Evolutionary conservation across 1,140 invertebrate genomes (phyloP), one percentile per base, ranked within the genome.

Genomic region (Drosophila sucinea): DNA sequence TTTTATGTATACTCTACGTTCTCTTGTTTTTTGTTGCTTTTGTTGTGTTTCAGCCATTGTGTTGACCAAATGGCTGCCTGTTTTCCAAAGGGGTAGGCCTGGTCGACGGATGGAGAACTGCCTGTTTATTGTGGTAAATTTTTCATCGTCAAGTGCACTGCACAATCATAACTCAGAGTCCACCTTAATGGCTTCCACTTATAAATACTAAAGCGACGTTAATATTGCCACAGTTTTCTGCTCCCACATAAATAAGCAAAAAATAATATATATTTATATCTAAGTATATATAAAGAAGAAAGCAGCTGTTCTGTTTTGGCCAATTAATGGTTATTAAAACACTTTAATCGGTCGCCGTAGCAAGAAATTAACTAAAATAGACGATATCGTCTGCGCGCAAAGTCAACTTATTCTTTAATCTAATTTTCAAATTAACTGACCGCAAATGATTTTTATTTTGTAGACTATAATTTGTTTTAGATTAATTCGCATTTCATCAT

Each of bases 91-190:
- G 60, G 55, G 29, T 38, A 61, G 35, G 57, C 30, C 60, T 63
- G 69, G 30, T 38, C 27, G 3, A 7, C 25, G 38, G 30, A 25
- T 35, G 33, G 58, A 44, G 23, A 3, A 33, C 54, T 23, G 38
- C 64, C 72, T 76, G 69, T 77, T 82, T 73, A 83, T 87, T 87
- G 80, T 83, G 70, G 67, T 70, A 63, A 40, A 89, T 89, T 89
- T 89, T 80, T 89, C 83, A 87, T 89, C 69, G 76, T 83, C 84
- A 89, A 87, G 65, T 79, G 71, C 71, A 81, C 55, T 76, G 73
- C 73, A 62, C 67, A 87, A 73, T 80, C 81, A 87, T 83, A 83
- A 87, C 79, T 87, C 83, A 86, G 83, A 86, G 84, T 74, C 79
- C 77, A 77, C 77, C 73, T 68, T 83, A 89, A 89, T 87, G 83